phyloP scores from a whole-genome alignment of 2,113 vertebrate genomes.

The Raja brachyura region DNA sequence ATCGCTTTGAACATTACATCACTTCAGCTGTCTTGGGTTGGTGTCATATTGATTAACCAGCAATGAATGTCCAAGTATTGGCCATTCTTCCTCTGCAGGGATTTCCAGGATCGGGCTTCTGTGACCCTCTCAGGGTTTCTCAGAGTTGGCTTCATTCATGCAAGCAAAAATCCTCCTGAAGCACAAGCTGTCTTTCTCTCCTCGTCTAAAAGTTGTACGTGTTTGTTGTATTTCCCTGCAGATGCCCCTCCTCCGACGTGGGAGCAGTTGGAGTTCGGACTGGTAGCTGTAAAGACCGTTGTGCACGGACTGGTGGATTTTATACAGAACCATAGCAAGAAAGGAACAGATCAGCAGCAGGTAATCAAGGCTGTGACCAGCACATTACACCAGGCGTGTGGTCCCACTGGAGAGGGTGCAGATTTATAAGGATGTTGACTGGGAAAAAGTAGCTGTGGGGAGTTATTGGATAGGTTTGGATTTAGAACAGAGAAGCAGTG shows the following conservation, averaged over 20 bases:
- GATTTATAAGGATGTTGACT: too few relatives aligned
- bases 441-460: neutral
- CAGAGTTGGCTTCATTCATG: neutral
- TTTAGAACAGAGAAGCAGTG: neutral
- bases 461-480: neutral
- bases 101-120: neutral
- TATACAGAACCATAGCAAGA: constrained; percentile 98
- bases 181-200: neutral
- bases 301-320: constrained; percentile 96
- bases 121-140: neutral
- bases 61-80: neutral
- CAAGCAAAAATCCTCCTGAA: neutral
- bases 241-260: constrained; percentile 92
- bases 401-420: too few relatives aligned
- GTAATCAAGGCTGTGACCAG: constrained; percentile 49
- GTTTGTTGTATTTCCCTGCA: constrained; percentile 45
- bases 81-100: neutral
- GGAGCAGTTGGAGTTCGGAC: constrained; percentile 94
- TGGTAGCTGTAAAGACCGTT: constrained; percentile 93
- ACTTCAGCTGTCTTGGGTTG: too few relatives aligned
- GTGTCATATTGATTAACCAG: too few relatives aligned
- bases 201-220: neutral
- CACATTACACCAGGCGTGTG: neutral
- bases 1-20: neutral
- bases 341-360: constrained; percentile 93